Conservation (phyloP, 2,797 vertebrate species). For the Distichodus sexfasciatus region DNA sequence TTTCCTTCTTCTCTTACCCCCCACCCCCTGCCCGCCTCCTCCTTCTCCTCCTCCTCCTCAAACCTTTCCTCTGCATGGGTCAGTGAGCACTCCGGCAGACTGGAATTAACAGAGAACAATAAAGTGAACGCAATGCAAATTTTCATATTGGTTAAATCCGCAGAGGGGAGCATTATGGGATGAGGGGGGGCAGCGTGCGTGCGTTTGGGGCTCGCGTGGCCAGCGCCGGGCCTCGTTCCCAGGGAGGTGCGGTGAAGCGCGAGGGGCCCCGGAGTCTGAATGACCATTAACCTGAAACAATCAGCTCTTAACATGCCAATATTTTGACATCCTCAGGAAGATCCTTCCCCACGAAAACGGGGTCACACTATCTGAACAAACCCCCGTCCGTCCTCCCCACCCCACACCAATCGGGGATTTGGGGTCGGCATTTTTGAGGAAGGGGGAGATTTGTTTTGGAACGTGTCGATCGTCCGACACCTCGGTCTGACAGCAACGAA, state of each 20-base stretch:
- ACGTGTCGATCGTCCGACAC: constrained; percentile 24
- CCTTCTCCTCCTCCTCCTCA: too few relatives aligned
- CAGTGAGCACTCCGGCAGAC: constrained; percentile 77
- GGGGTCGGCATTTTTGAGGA: too few relatives aligned
- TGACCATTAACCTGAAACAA: constrained; percentile 81
- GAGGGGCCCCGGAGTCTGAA: constrained; percentile 69
- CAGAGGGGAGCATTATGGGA: too few relatives aligned
- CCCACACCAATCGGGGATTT: too few relatives aligned
- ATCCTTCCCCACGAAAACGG: constrained; percentile 66
- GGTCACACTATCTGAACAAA: constrained; percentile 70
- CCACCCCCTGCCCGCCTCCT: background rate
- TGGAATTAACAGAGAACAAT: constrained; percentile 82
- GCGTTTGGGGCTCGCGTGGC: too few relatives aligned
- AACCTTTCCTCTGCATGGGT: constrained; percentile 65
- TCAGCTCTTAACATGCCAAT: constrained; percentile 69
- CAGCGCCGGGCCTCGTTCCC: constrained; percentile 61
- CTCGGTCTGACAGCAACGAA: constrained; percentile 45
- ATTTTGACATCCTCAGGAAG: constrained; percentile 69
- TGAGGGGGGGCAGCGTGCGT: too few relatives aligned
- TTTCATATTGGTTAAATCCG: constrained; percentile 68
- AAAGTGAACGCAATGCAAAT: constrained; percentile 77
- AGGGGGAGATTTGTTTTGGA: too few relatives aligned
- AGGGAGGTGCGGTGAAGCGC: constrained; percentile 69
- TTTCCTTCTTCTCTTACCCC: background rate
- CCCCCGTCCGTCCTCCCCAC: too few relatives aligned